phyloP scores from a whole-genome alignment of 2,797 vertebrate species.

The Ambastaia sidthimunki region DNA sequence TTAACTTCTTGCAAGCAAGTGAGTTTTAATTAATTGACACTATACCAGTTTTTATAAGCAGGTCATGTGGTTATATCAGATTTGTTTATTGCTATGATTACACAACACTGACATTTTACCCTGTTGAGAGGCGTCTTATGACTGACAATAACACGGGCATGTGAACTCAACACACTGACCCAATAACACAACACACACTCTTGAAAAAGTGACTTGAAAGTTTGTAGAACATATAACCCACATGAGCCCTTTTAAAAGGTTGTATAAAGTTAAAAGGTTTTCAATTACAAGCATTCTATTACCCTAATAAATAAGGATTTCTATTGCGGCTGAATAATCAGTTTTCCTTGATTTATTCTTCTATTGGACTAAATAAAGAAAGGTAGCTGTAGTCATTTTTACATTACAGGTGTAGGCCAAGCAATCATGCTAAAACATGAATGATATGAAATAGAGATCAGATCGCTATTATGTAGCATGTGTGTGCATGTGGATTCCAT shows the following conservation, averaged over 20 bases:
- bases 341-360: not conserved
- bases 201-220: no score
- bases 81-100: constrained; percentile 24
- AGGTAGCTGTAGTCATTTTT: not conserved
- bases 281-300: not conserved
- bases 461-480: constrained; percentile 49
- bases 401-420: not conserved
- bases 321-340: not conserved
- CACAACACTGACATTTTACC: constrained; percentile 18
- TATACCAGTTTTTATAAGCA: constrained; percentile 42
- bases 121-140: constrained; percentile 4
- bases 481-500: constrained; percentile 49
- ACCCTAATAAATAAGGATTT: not conserved
- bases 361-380: not conserved
- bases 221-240: not conserved
- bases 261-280: not conserved
- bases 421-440: constrained; percentile 34
- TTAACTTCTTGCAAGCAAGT: not conserved
- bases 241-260: not conserved
- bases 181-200: not conserved
- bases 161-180: constrained; percentile 1
- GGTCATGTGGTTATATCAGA: constrained; percentile 44
- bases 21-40: constrained; percentile 28
- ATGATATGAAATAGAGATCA: constrained; percentile 23
- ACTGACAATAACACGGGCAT: not conserved